Conservation (phyloP, 2,113 vertebrate species). For the Pituophis catenifer region DNA sequence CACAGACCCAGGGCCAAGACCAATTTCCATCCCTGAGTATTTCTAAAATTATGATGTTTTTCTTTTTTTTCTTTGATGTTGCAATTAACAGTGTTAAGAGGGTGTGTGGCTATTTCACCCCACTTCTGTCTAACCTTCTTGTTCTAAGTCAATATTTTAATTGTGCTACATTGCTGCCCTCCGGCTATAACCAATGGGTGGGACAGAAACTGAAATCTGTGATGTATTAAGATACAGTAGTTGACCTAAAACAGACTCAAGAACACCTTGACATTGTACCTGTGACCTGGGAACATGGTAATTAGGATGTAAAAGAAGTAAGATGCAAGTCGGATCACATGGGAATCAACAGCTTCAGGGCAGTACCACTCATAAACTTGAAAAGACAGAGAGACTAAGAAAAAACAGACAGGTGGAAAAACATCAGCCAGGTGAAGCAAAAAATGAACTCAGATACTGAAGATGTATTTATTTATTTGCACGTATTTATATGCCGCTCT, state of each 20-base stretch:
- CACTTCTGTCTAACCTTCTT: neutral
- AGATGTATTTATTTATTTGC: neutral
- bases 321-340: neutral
- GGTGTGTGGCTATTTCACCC: neutral
- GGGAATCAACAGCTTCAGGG: neutral
- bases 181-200: neutral
- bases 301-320: neutral
- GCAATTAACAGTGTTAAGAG: neutral
- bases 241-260: neutral
- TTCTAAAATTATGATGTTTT: neutral
- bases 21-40: neutral
- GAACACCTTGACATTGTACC: neutral
- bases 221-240: neutral
- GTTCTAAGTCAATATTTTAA: neutral
- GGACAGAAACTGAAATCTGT: neutral
- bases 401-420: neutral
- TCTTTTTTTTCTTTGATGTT: neutral
- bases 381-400: neutral
- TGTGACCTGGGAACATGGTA: neutral
- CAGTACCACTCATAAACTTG: neutral
- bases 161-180: neutral
- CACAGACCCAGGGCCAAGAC: fast-evolving
- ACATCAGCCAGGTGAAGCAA: neutral
- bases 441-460: neutral
- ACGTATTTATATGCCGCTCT: too few relatives aligned